Evolutionary conservation across 2,888 invertebrate genomes (phyloP), one percentile per base, ranked within the genome.

Genomic region (Drosophila kambysellisi): DNA sequence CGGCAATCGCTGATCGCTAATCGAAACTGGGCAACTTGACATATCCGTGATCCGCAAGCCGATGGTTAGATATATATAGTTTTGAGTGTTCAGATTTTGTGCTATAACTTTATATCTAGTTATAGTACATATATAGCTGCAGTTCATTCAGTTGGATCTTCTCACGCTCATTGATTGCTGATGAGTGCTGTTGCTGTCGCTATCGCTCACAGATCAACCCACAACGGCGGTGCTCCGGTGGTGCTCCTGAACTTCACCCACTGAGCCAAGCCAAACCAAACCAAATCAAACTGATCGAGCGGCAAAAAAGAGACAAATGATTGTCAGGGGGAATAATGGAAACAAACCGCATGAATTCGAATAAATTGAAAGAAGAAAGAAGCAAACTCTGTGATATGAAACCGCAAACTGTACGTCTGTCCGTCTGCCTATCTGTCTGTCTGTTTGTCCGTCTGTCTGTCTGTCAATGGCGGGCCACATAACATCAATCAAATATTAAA

Each of bases 401-500:
- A 89, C 81, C 83, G 81, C 85, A 84, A 76, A 60, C 46, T 43
- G 61, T 32, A 17, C n/a, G 5, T 51, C 29, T 9, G 29, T 9
- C 15, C 5, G 17, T 5, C 17, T 17, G 50, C 11, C 17, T n/a
- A 6, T 30, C 3, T 17, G 29, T 6, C 12, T 50, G 30, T 11
- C 12, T 46, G 46, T 12, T 6, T 25, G 6, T 25, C 1, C 12
- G 7, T 46, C 8, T 46, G 57, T 25, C 69, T 46, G 25, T 12
- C 5, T 46, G 12, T 67, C 79, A n/a, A 68, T 70, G 70, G 52
- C 68, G 78, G 83, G 73, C 72, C 86, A 66, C 68, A 80, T 78
- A 77, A 82, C 83, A 86, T 87, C 88, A 90, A 91, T 90, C 82
- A 88, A 90, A 91, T 91, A 90, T 90, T 90, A 91, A 91, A 91